Base-by-base conservation (phyloP, 2,113 vertebrate species). In the Pardalotus punctatus region DNA sequence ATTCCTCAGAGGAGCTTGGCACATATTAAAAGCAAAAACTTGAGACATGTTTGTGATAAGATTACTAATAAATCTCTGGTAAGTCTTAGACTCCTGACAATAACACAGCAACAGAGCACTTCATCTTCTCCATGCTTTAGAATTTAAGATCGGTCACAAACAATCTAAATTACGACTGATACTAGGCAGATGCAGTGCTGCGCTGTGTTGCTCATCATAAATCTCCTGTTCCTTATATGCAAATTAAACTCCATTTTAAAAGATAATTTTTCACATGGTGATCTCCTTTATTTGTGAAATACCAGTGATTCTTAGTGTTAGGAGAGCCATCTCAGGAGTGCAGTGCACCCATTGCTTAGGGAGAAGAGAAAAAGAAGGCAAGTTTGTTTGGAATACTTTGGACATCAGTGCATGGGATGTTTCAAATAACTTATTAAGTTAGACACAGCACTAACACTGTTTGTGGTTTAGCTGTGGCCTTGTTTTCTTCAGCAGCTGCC, bases 41-140 rank as follows among this genome's bases (percentile, higher is more conserved):
- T 98, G 98, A 99, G 98, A 98, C 98, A 98, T 98, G 98, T 98
- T 99, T 99, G 98, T 98, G 98, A 99, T 99, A 98, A 99, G 98
- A 98, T 99, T 98, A 98, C 98, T 98, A 98, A 99, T 99, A 99
- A 98, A 99, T 99, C 98, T 98, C 98, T 97, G 96, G 97, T 97
- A 98, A 98, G 98, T 98, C 98, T 98, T 98, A 98, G 98, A 98
- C 98, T 98, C 98, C 98, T 98, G 98, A 99, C 98, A 98, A 98
- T 98, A 98, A 98, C 97, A 97, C 97, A 97, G 98, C 98, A 97
- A 98, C 98, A 97, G 97, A 97, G 96, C 97, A 98, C 98, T 98
- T 98, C 98, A 98, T 98, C 98, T 98, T 98, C 96, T 96, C 98
- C 96, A 96, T 97, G 98, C 98, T 98, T 98, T 98, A 98, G 98